Evolutionary conservation across 1,140 invertebrate genomes (phyloP), one percentile per base, ranked within the genome.

Genomic region (Zelostemma sp.): DNA sequence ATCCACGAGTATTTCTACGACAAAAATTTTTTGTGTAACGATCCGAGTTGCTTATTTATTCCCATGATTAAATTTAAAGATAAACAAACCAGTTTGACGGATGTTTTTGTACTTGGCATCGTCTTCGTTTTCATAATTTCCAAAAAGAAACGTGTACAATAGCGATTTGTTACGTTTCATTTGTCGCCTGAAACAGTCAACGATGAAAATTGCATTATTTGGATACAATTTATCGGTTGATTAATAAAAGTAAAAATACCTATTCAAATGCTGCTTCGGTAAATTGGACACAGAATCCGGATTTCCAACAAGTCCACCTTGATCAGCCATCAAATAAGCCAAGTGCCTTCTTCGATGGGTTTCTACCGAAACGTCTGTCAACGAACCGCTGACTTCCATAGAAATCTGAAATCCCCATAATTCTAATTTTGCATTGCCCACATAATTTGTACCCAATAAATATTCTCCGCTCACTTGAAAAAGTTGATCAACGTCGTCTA

Each of bases 71-170:
- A n/a, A n/a, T n/a, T n/a, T n/a, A n/a, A n/a, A n/a, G n/a, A n/a
- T n/a, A n/a, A n/a, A 67, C 35, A 48, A 77, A 92, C 92, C 84
- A 64, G 93, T 95, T 87, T 99, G 97, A 60, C 95, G 91, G 54
- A 99, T 95, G 88, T 99, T 99, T 86, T 99, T 99, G 54, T 92
- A 95, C 81, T 97, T 95, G 15, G 93, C 88, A 81, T 97, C 95
- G 72, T 96, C 93, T 80, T 91, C 91, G 60, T 86, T 87, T 76
- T 91, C 90, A 40, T 88, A 86, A 61, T 88, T 89, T 43, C 95
- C 94, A 87, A 98, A 98, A 8, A 97, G 86, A 74, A 97, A 90
- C 50, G 94, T 88, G 80, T 97, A 95, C 43, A 98, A 88, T 56
- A 97, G 90, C 0, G 96, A 97, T 86, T 97, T 96, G 51, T 88